Evolutionary conservation across 2,113 vertebrate genomes (phyloP).

Genomic region (Synodontis membranacea): DNA sequence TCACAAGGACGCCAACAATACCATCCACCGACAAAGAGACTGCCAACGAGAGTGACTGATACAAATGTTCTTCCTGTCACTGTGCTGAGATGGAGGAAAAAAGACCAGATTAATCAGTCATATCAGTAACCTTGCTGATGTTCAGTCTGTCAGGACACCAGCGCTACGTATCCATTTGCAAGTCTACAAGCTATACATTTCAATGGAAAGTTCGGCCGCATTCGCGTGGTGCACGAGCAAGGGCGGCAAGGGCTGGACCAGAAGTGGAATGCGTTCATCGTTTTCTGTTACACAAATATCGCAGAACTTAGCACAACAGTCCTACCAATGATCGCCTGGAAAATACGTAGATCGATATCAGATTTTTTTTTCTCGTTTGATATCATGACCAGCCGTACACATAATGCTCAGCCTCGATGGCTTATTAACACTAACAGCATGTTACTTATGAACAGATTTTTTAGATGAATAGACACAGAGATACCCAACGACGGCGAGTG

Average conservation of each 20-base stretch:
- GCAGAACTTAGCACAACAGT: background rate
- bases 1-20: conserved; percentile 18
- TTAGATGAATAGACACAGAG: no score
- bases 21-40: conserved; percentile 7
- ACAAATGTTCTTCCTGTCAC: background rate
- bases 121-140: conserved; percentile 8
- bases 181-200: background rate
- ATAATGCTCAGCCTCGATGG: background rate
- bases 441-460: background rate
- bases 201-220: background rate
- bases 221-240: background rate
- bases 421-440: background rate
- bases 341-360: background rate
- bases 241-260: no score
- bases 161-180: background rate
- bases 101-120: background rate
- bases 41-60: conserved; percentile 1
- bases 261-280: background rate
- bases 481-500: no score
- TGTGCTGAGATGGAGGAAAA: background rate
- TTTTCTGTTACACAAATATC: background rate
- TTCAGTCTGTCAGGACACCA: background rate
- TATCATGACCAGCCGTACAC: no score
- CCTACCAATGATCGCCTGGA: background rate
- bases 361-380: background rate